phyloP scores from a whole-genome alignment of 2,888 invertebrate genomes.

The Cybosia mesomella region DNA sequence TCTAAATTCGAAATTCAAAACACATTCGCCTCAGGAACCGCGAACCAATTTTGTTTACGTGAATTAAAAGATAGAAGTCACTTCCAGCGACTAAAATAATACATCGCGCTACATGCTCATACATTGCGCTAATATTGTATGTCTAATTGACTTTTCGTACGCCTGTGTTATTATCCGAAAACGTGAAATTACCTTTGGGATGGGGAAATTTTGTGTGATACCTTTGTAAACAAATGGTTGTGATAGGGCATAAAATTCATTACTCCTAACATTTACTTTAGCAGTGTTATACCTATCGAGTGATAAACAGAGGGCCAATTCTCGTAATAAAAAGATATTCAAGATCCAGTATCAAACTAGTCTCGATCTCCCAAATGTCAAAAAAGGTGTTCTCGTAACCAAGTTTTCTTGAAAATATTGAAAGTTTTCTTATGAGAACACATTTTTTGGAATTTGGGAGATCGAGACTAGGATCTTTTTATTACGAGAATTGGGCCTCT shows the following conservation, averaged over 20 bases:
- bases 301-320: no score
- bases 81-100: not conserved
- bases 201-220: conserved; percentile 21
- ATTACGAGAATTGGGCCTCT: no score
- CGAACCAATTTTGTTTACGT: not conserved
- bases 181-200: conserved; percentile 31
- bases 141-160: conserved; percentile 40
- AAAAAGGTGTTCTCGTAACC: no score
- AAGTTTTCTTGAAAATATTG: no score
- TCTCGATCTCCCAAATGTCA: no score
- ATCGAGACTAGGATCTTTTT: no score
- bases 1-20: conserved; percentile 2
- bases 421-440: no score
- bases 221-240: conserved; percentile 29
- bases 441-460: no score
- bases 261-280: conserved; percentile 18
- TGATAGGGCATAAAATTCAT: conserved; percentile 23
- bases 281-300: conserved; percentile 21
- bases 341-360: no score
- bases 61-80: not conserved
- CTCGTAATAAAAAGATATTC: no score
- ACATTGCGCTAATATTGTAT: conserved; percentile 33
- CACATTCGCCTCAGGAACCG: not conserved
- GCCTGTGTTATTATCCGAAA: conserved; percentile 32
- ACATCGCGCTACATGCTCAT: conserved; percentile 13